Base-by-base conservation (phyloP, 2,113 vertebrate species). In the Chloropsis hardwickii region DNA sequence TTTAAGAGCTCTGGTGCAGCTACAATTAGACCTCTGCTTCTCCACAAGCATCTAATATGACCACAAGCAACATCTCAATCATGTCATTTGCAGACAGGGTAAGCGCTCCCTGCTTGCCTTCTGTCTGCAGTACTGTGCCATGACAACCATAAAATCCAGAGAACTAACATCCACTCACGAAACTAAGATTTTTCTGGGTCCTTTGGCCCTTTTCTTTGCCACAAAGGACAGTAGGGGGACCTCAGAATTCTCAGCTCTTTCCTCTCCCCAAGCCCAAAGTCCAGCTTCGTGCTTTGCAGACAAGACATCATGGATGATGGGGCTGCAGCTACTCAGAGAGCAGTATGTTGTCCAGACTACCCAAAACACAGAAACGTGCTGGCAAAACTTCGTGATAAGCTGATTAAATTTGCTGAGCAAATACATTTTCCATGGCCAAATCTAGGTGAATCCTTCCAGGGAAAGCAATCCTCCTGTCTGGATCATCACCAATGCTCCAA, bases 11-110 rank as follows among this genome's bases (percentile, higher is more conserved):
- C 88, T 94, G 54, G 76, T 73, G 81, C 71, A 88, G 88, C 48
- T 92, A 86, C 88, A 95, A 88, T 81, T 88, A 94, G 93, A 95
- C 93, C 85, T 94, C 90, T 92, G 81, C 90, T 90, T 88, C 92
- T 89, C 94, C 94, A 92, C 94, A 95, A 94, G 71, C 47, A 95
- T 92, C 86, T 93, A 92, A 94, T 94, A 73, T 2, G 51, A 95
- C 95, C 96, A 82, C 92, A 90, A 81, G 82, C 79, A 94, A 77
- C 82, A 78, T 94, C 85, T 88, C 93, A 83, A 9, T 92, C 60
- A 8, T 70, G 74, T 73, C 51, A 66, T 85, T 72, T 35, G 64
- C 87, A 74, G 90, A 40, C 47, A n/a, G 67, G 45, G 81, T 9
- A 33, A 95, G 58, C 0, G 1, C 27, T 88, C 74, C 54, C 70